These are phyloP conservation scores for Drosophila bipectinata DNA, from an alignment of 1,140 invertebrate genomes.

Conservation along the genomic window DNA sequence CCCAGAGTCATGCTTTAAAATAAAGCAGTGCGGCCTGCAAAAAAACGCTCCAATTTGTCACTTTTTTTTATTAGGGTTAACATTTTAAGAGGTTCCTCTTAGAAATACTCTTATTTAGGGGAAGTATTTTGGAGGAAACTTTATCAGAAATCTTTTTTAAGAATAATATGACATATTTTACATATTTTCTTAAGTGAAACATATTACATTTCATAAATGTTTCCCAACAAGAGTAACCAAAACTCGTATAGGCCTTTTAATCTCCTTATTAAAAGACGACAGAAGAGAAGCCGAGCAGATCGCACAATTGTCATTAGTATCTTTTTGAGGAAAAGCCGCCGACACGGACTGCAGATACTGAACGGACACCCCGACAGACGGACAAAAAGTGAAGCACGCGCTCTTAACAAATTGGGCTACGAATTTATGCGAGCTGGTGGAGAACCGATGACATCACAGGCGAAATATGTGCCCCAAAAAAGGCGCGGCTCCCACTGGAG, in stretches of 20 bases:
- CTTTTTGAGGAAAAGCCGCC: conserved; percentile 75
- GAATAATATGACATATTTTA: too few species aligned
- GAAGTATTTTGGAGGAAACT: not conserved
- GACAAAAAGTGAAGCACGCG: conserved; percentile 73
- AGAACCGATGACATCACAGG: conserved; percentile 67
- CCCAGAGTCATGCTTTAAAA: conserved; percentile 7
- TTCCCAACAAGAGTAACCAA: conserved; percentile 26
- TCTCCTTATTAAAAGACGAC: conserved; percentile 48
- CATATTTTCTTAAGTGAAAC: too few species aligned
- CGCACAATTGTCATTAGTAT: conserved; percentile 77
- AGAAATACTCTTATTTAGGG: conserved; percentile 15
- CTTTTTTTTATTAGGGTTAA: conserved; percentile 42
- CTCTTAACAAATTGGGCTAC: conserved; percentile 79
- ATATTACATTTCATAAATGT: not conserved
- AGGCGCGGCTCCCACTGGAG: conserved; percentile 55
- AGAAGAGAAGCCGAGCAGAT: conserved; percentile 57
- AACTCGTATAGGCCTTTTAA: conserved; percentile 1
- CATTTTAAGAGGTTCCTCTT: conserved; percentile 30
- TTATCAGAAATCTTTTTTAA: not conserved
- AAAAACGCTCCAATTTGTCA: conserved; percentile 79
- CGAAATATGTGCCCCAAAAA: conserved; percentile 75
- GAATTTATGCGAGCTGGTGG: conserved; percentile 62
- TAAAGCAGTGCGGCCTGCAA: conserved; percentile 20
- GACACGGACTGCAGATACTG: conserved; percentile 15
- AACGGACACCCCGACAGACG: not conserved